phyloP scores from a whole-genome alignment of 2,797 vertebrate species.

The Phyllotis vaccarum region DNA sequence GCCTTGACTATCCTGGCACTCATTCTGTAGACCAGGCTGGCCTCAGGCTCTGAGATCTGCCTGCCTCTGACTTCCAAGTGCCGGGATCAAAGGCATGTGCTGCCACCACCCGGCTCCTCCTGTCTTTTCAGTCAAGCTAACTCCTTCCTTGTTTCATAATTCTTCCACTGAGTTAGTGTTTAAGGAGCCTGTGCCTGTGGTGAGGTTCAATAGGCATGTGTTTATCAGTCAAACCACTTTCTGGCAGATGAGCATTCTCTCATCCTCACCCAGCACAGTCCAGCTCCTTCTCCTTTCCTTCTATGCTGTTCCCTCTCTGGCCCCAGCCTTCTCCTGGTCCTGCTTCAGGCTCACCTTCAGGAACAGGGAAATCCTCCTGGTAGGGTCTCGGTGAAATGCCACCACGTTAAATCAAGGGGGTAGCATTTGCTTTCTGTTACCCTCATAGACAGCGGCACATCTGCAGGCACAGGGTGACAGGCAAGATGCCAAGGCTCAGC shows the following conservation, averaged over 20 bases:
- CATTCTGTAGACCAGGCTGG: no score
- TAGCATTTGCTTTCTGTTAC: conserved; percentile 73
- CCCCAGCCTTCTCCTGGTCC: neutral
- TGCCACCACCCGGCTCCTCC: no score
- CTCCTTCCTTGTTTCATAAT: neutral
- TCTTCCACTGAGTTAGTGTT: neutral
- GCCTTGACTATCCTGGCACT: no score
- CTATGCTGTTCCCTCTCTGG: no score
- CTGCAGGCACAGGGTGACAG: conserved; percentile 57
- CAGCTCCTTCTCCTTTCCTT: neutral
- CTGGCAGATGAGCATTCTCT: neutral
- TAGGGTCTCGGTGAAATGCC: conserved; percentile 81
- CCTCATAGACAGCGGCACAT: conserved; percentile 81
- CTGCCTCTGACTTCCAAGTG: no score
- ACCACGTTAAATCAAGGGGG: conserved; percentile 73
- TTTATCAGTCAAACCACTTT: neutral
- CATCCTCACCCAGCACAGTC: neutral
- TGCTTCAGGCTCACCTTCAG: conserved; percentile 73
- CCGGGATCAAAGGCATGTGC: no score
- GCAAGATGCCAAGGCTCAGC: neutral
- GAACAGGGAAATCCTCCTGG: conserved; percentile 79
- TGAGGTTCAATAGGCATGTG: neutral
- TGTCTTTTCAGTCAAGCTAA: neutral
- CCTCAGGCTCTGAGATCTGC: no score
- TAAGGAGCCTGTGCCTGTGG: neutral